These are phyloP conservation scores for Apamea epomidion DNA, from an alignment of 2,888 invertebrate genomes.

Conservation along the genomic window DNA sequence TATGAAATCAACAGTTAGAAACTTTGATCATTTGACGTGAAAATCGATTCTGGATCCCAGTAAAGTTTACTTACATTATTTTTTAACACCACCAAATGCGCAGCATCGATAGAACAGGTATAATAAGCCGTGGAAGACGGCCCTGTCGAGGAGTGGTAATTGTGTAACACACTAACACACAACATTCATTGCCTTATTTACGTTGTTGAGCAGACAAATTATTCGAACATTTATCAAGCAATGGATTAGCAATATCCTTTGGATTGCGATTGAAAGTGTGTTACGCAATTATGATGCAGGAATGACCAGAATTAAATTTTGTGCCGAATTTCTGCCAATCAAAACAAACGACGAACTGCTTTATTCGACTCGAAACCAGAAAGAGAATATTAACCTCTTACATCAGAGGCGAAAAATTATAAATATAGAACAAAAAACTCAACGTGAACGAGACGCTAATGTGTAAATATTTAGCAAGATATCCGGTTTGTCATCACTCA, in stretches of 20 bases:
- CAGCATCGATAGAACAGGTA: not conserved
- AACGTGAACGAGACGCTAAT: slow-evolving; percentile 37
- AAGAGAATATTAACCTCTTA: slow-evolving; percentile 44
- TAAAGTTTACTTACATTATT: not conserved
- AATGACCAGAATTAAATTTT: too few species aligned
- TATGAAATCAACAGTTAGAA: not conserved
- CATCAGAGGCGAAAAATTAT: slow-evolving; percentile 21
- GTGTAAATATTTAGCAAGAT: slow-evolving; percentile 60
- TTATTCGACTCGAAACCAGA: slow-evolving; percentile 1
- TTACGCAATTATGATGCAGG: not conserved
- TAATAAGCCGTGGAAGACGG: not conserved
- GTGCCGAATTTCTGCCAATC: not conserved
- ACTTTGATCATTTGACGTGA: not conserved
- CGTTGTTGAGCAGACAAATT: not conserved
- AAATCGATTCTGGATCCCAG: not conserved
- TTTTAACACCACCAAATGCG: not conserved
- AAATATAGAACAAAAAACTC: slow-evolving; percentile 45
- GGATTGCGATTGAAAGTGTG: too few species aligned
- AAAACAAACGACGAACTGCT: not conserved
- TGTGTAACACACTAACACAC: too few species aligned
- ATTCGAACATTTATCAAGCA: too few species aligned
- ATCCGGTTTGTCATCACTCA: slow-evolving; percentile 61
- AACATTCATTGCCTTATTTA: too few species aligned
- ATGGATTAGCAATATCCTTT: too few species aligned
- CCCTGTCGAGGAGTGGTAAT: too few species aligned